Base-by-base conservation (phyloP, 53 echinoderm and acorn worm species). In the Patiria pectinifera region DNA sequence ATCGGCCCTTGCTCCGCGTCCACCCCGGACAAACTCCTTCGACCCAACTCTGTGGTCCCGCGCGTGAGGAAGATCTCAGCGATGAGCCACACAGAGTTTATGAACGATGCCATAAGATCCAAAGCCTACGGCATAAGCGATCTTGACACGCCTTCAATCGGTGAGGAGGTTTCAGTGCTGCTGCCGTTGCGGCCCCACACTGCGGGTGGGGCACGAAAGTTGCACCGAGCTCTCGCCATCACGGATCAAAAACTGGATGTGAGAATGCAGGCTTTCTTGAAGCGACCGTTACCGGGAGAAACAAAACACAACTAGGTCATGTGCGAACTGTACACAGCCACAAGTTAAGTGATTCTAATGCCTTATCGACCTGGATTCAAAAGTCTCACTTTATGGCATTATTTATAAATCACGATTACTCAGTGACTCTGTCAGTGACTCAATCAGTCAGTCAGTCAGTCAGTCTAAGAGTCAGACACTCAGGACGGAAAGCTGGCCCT, bases 41-140 rank as follows among this genome's bases (percentile, higher is more conserved):
- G 66, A 66, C 66, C 66, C 66, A 66, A 53, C 60, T 5, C 86
- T 24, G 14, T 11, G 5, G n/a, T 21, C 7, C 78, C 59, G 15
- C 76, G 88, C 77, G 78, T 78, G 13, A 78, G 88, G 16, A 88
- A 77, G n/a, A 88, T 88, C 24, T 88, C 88, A 7, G 88, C 88
- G 1, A 45, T 88, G 88, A 88, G 76, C 60, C 88, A 88, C 11
- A 13, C 45, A 4, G 88, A 88, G 46, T 88, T 88, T 44, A 77
- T 88, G 88, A 88, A 88, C 43, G 77, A 78, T 60, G 49, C 88
- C 18, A 44, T 62, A 14, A 88, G 78, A 15, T 78, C 45, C 26
- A 88, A 78, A 45, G 88, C 88, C 6, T 78, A 88, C 75, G 88
- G 77, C 18, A 14, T 60, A 44, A 44, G 16, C 14, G 47, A 78